Conservation (phyloP, 2,797 vertebrate genomes). For the Lutjanus campechanus region DNA sequence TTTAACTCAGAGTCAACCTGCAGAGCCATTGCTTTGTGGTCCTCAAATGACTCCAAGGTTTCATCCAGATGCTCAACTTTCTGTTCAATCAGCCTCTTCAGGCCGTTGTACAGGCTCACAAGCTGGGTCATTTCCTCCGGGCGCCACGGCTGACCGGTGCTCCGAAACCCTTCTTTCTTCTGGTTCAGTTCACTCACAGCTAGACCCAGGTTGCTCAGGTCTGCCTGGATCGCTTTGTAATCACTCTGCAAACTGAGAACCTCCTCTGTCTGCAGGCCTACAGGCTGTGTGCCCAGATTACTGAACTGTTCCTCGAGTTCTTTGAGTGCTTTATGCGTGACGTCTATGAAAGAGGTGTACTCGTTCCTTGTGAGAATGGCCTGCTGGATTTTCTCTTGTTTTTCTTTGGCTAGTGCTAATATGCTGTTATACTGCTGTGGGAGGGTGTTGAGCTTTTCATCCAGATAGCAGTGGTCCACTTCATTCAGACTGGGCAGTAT, state of each 20-base stretch:
- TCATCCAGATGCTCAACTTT: constrained; percentile 90
- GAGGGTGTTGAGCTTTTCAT: constrained; percentile 93
- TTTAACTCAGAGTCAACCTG: constrained; percentile 91
- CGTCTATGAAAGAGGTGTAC: constrained; percentile 92
- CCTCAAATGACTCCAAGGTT: constrained; percentile 88
- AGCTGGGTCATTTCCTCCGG: constrained; percentile 93
- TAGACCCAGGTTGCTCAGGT: constrained; percentile 86
- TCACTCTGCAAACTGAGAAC: constrained; percentile 86
- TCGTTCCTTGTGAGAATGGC: constrained; percentile 92
- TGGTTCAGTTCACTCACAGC: constrained; percentile 94
- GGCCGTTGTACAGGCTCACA: constrained; percentile 87
- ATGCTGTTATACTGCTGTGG: constrained; percentile 94
- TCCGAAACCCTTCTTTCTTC: constrained; percentile 96
- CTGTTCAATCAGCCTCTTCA: constrained; percentile 91
- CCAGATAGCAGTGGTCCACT: constrained; percentile 93
- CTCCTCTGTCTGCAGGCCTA: constrained; percentile 85
- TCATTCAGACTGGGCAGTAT: constrained; percentile 94
- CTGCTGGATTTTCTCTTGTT: constrained; percentile 93
- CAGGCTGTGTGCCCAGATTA: constrained; percentile 85
- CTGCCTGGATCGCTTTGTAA: constrained; percentile 88
- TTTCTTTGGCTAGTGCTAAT: constrained; percentile 92
- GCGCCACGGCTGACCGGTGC: constrained; percentile 95
- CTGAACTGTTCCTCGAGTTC: constrained; percentile 93
- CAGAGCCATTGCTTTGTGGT: constrained; percentile 88
- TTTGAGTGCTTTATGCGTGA: constrained; percentile 90